Evolutionary conservation across 1,140 invertebrate species (phyloP), one percentile per base, ranked within the genome.

Genomic region (Drosophila sucinea): DNA sequence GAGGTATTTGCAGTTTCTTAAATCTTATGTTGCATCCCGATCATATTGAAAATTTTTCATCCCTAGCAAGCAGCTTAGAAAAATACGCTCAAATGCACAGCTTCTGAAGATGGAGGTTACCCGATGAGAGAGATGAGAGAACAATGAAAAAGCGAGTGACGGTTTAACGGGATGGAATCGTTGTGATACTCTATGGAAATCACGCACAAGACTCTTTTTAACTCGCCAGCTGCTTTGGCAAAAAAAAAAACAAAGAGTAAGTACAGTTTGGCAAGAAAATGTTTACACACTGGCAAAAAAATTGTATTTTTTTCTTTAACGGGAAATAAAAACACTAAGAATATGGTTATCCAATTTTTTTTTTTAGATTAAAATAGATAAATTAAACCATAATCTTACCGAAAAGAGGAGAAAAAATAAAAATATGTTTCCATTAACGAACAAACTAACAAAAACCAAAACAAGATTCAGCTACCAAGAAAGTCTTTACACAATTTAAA

Each of bases 121-220:
- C 40, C 35, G 17, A 38, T 8, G 35, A 11, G 35, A 38, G 10
- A 25, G 44, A 23, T 27, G 33, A 58, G 33, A 27, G 32, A 58
- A 51, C 17, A 58, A 35, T 32, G 17, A n/a, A 35, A 10, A 57
- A 17, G 7, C 8, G 30, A 30, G 4, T 32, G 51, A 30, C 5
- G 27, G 11, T n/a, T 32, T 23, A 3, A 23, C 6, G 3, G 17
- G 4, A 29, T 55, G 56, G 17, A 33, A 32, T 55, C 8, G 32
- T 41, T n/a, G 56, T 40, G 32, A 35, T 11, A 51, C 57, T 74
- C 71, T 70, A 74, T 77, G 75, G 67, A 78, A 71, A 75, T 78
- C 63, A 67, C 64, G 68, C 62, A 62, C 63, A 62, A 67, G 62
- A 38, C 67, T 71, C 63, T 64, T 71, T 63, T 60, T 64, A 68